Base-by-base conservation (phyloP, 2,888 invertebrate genomes). In the Coelopa pilipes region DNA sequence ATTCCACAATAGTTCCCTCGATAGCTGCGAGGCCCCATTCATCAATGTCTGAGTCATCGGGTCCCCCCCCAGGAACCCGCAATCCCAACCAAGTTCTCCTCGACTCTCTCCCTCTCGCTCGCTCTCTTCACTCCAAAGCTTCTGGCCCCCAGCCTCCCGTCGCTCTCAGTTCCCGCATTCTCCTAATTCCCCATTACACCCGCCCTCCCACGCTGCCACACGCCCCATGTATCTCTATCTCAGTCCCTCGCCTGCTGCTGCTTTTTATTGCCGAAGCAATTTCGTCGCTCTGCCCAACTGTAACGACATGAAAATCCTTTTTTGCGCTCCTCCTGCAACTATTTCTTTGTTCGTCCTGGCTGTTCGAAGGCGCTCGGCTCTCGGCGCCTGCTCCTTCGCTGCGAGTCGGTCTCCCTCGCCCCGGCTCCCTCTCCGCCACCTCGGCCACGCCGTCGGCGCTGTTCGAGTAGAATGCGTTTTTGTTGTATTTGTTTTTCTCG, bases 261-360 rank as follows among this genome's bases (percentile, higher is more conserved):
- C 65, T 66, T 66, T 66, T 66, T 66, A 66, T 50, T 66, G 49
- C 66, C 66, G 50, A 50, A 66, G 66, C 24, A 66, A 49, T 66
- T 66, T 66, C 66, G 66, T 7, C 49, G 60, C 24, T 19, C 24
- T 2, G 60, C 60, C 21, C 60, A 62, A 62, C 60, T 62, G 53
- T 21, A 66, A 50, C 34, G 55, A 69, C 55, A 69, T 47, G 69
- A 55, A 69, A 69, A 69, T 57, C 66, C 66, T 49, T 50, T 66
- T 50, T 66, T 53, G 50, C 11, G 19, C 47, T 13, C 4, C 17
- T 50, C 17, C 45, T 69, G n/a, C 24, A 66, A 66, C 47, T 21
- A 57, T 59, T 69, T 69, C 69, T 47, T 46, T 59, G 45, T 57
- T 19, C n/a, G 21, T n/a, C 17, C 24, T 34, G 21, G 34, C 10